Conservation (phyloP, 37 sponge, comb jelly and placozoan genomes). For the Spongia lamella region DNA sequence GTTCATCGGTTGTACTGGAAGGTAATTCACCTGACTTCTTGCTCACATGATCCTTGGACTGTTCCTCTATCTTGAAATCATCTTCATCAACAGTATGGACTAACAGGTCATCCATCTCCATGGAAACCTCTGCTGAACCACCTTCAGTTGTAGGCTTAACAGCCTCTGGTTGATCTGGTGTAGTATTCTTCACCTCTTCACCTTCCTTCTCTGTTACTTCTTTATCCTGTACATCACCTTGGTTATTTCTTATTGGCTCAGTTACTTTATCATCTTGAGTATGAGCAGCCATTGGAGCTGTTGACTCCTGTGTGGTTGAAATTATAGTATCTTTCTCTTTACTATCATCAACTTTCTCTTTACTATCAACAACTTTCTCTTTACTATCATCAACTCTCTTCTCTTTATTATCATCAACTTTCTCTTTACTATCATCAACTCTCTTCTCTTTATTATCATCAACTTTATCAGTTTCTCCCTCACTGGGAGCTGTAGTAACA, state of each 20-base stretch:
- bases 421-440: not conserved
- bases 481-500: not conserved
- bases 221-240: not conserved
- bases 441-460: not conserved
- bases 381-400: constrained; percentile 1
- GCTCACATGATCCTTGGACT: too few species aligned
- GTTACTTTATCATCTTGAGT: not conserved
- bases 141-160: too few species aligned
- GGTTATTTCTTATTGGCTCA: not conserved
- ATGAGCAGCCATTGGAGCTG: too few species aligned
- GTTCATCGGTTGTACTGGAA: too few species aligned
- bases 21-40: too few species aligned
- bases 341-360: not conserved
- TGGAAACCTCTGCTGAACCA: too few species aligned
- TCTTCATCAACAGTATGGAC: too few species aligned
- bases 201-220: not conserved
- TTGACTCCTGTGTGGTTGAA: too few species aligned
- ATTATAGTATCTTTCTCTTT: constrained; percentile 7
- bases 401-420: not conserved
- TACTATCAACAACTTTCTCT: not conserved
- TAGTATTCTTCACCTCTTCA: not conserved
- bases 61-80: too few species aligned
- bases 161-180: not conserved
- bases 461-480: not conserved
- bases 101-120: too few species aligned